A percentile compares a stretch with the other conserved stretches of the same genome.
Conservation (phyloP, 2,888 invertebrate species). For the Volucella zonaria region DNA sequence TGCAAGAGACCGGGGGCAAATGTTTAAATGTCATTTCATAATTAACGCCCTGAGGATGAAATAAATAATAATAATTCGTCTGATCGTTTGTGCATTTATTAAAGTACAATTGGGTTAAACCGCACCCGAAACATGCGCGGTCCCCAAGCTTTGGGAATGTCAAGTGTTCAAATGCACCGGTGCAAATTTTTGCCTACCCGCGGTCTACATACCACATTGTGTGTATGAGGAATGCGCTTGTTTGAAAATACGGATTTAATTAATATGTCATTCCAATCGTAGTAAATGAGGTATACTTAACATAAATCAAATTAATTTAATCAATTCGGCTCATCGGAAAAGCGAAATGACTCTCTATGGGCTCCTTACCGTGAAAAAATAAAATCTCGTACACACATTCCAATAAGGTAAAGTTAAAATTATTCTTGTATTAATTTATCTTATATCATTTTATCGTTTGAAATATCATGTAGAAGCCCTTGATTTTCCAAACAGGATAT, state of each 20-base stretch:
- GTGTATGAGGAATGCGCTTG: slow-evolving; percentile 18
- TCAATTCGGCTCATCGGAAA: slow-evolving; percentile 30
- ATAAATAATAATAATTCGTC: slow-evolving; percentile 72
- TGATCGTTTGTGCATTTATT: slow-evolving; percentile 71
- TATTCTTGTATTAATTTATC: too few relatives aligned
- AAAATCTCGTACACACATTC: too few relatives aligned
- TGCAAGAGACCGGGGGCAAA: slow-evolving; percentile 46
- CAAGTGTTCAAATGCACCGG: slow-evolving; percentile 42
- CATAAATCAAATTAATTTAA: slow-evolving; percentile 68
- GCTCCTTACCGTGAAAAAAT: not conserved
- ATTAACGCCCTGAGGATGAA: slow-evolving; percentile 70
- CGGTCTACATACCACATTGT: not conserved
- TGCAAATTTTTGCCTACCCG: slow-evolving; percentile 20
- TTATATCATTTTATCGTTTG: too few relatives aligned
- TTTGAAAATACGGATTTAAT: slow-evolving; percentile 55
- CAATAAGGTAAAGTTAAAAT: too few relatives aligned
- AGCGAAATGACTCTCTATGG: slow-evolving; percentile 39
- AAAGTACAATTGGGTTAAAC: slow-evolving; percentile 71
- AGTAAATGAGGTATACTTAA: slow-evolving; percentile 51
- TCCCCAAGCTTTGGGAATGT: slow-evolving; percentile 56
- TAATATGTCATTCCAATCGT: slow-evolving; percentile 61
- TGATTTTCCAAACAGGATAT: too few relatives aligned
- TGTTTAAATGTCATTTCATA: slow-evolving; percentile 68
- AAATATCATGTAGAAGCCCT: too few relatives aligned
- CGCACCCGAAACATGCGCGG: slow-evolving; percentile 42